Evolutionary conservation across 2,113 vertebrate species (phyloP).

Genomic region (Halichoerus grypus): DNA sequence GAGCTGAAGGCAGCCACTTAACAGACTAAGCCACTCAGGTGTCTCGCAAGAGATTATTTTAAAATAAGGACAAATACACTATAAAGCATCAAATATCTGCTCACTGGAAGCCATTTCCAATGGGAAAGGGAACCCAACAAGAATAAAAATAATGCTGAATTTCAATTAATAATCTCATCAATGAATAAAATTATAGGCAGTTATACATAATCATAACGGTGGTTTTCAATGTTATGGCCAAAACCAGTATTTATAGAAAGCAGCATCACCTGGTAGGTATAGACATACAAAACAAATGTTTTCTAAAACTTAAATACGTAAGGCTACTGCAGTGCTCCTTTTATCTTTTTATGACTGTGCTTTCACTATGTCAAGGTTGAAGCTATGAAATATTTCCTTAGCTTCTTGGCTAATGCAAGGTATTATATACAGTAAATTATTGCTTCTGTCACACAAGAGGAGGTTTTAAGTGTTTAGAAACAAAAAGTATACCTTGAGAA

Average conservation of each 20-base stretch:
- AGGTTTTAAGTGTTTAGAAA: not conserved
- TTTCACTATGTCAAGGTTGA: slow-evolving; percentile 23
- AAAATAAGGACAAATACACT: slow-evolving; percentile 15
- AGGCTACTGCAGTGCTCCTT: not conserved
- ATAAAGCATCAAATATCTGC: not conserved
- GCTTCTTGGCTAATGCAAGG: slow-evolving; percentile 47
- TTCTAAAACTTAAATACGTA: not conserved
- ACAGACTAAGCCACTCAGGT: too few species aligned
- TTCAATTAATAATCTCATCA: not conserved
- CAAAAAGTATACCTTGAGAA: slow-evolving; percentile 13
- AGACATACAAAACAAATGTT: fast-evolving
- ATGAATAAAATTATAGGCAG: not conserved
- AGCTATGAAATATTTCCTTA: slow-evolving; percentile 54
- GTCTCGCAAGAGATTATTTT: too few species aligned
- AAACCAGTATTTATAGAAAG: not conserved
- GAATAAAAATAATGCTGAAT: not conserved
- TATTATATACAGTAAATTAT: slow-evolving; percentile 54
- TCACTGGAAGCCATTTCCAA: not conserved
- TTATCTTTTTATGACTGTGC: slow-evolving; percentile 24
- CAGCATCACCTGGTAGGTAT: not conserved
- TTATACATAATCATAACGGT: not conserved
- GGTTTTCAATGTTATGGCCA: not conserved
- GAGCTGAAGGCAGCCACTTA: too few species aligned
- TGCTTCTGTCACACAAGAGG: not conserved
- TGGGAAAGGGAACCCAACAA: not conserved